Percentiles rank a stretch among this genome's conserved stretches.
These are phyloP conservation scores for Drosophila ogumai DNA, from an alignment of 1,140 invertebrate species.

Conservation along the genomic window DNA sequence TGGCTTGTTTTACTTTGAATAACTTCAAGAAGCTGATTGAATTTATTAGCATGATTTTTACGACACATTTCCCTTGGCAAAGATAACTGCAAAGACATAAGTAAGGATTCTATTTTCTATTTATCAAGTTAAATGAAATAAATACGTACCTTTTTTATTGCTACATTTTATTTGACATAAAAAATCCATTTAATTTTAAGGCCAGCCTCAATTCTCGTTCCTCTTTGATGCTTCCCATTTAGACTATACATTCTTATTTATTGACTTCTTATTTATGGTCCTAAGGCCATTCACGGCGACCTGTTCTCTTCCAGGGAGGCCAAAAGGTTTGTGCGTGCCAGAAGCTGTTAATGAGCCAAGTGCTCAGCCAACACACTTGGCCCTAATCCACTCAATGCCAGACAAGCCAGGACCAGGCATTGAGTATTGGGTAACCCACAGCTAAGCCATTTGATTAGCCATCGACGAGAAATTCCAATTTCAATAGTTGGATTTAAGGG, in stretches of 20 bases:
- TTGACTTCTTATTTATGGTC: conserved; percentile 64
- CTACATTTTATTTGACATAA: not conserved
- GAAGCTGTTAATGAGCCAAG: conserved; percentile 71
- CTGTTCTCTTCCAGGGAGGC: not conserved
- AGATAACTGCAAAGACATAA: not conserved
- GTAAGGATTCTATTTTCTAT: not conserved
- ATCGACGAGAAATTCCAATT: conserved; percentile 62
- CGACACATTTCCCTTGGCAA: not conserved
- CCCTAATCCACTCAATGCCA: conserved; percentile 38
- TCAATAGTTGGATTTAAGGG: conserved; percentile 41
- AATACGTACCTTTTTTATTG: not conserved
- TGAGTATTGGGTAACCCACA: conserved; percentile 27
- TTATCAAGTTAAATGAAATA: not conserved
- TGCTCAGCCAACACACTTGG: conserved; percentile 38
- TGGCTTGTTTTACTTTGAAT: not conserved
- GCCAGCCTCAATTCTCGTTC: too few species aligned
- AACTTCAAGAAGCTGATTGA: not conserved
- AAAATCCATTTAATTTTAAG: conserved; percentile 9
- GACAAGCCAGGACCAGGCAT: not conserved
- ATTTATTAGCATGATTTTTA: not conserved
- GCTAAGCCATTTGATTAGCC: conserved; percentile 59
- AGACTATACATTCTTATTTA: conserved; percentile 58
- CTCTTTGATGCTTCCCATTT: not conserved
- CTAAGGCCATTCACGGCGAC: conserved; percentile 30
- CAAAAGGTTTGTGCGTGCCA: conserved; percentile 47